Conservation (phyloP, 2,888 invertebrate species). For the Lomographa bimaculata region DNA sequence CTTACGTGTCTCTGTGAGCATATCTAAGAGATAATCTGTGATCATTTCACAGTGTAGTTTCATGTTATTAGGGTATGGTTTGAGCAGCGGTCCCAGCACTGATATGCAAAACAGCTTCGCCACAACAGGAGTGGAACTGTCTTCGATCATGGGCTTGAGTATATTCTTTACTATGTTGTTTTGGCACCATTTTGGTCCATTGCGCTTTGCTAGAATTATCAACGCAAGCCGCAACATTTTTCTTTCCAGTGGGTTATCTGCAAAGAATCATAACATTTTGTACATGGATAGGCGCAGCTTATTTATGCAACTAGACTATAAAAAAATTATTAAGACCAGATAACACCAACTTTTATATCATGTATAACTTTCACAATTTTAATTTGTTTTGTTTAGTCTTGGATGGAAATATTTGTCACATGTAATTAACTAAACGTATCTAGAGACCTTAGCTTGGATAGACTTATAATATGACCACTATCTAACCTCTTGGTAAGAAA, state of each 20-base stretch:
- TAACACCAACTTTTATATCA: too few relatives aligned
- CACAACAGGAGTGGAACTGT: conserved; percentile 39
- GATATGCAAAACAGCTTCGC: conserved; percentile 61
- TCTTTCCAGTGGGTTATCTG: conserved; percentile 55
- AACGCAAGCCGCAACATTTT: conserved; percentile 62
- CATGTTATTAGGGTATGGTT: conserved; percentile 72
- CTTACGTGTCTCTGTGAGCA: too few relatives aligned
- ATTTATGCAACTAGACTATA: too few relatives aligned
- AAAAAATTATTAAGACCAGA: too few relatives aligned
- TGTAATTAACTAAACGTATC: too few relatives aligned
- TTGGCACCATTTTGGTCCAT: conserved; percentile 71
- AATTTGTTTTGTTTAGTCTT: too few relatives aligned
- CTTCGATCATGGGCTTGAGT: conserved; percentile 61
- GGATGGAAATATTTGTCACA: too few relatives aligned
- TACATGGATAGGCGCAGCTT: too few relatives aligned
- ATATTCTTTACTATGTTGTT: conserved; percentile 63
- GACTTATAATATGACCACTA: too few relatives aligned
- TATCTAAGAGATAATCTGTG: conserved; percentile 56
- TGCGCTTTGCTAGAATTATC: conserved; percentile 68
- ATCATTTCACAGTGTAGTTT: conserved; percentile 67
- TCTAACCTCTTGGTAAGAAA: too few relatives aligned
- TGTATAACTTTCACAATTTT: too few relatives aligned
- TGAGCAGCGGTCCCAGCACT: conserved; percentile 64
- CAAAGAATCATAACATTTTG: conserved; percentile 26
- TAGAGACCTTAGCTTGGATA: too few relatives aligned